Conservation (phyloP, 2,888 invertebrate genomes). For the Cyclophora punctaria region DNA sequence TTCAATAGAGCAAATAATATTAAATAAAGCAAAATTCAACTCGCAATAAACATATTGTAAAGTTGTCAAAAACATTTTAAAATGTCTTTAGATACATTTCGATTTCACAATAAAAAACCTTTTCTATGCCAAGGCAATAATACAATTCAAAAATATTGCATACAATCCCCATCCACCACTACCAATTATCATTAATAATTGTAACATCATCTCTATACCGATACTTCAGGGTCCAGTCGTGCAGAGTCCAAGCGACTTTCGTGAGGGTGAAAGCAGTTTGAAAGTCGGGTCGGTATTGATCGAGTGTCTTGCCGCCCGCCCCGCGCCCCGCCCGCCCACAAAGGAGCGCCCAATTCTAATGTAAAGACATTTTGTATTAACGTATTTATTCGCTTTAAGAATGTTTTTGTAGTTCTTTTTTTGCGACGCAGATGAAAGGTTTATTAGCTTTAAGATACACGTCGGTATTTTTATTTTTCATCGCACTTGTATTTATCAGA, state of each 20-base stretch:
- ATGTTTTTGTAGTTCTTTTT: neutral
- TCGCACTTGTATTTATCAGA: too few relatives aligned
- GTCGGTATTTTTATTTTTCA: too few relatives aligned
- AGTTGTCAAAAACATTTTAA: too few relatives aligned
- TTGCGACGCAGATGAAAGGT: neutral
- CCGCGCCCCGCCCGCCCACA: conserved; percentile 30
- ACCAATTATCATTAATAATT: neutral
- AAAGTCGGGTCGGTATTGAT: conserved; percentile 75
- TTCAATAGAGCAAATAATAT: too few relatives aligned
- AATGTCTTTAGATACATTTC: too few relatives aligned
- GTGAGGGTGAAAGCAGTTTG: conserved; percentile 76
- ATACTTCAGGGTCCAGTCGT: conserved; percentile 43
- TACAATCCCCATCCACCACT: too few relatives aligned
- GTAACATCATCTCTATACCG: conserved; percentile 38
- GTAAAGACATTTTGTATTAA: conserved; percentile 20
- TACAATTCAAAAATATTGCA: too few relatives aligned
- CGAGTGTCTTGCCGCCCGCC: conserved; percentile 66
- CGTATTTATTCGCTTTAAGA: conserved; percentile 11
- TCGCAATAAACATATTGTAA: too few relatives aligned
- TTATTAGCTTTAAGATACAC: neutral
- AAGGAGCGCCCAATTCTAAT: conserved; percentile 64
- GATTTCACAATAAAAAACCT: too few relatives aligned
- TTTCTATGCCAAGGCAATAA: too few relatives aligned
- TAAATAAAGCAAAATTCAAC: too few relatives aligned
- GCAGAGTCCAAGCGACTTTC: conserved; percentile 71